Evolutionary conservation across 1,140 invertebrate genomes (phyloP).

Genomic region (Eupeodes corollae): DNA sequence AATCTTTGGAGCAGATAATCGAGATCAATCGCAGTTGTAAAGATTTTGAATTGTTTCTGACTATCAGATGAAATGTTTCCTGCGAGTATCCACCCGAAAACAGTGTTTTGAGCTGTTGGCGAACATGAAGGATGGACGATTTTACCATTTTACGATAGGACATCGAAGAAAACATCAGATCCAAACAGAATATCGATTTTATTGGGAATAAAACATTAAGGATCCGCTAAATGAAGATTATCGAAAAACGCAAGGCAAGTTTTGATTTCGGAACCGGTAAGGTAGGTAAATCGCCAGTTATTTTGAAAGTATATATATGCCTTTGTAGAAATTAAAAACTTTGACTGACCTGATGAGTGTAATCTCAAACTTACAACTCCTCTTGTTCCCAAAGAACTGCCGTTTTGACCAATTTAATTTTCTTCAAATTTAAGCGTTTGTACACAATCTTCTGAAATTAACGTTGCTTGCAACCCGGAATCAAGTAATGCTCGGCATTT

Average conservation of each 20-base stretch:
- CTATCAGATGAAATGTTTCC: not conserved
- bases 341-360: too few species aligned
- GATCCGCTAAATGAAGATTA: constrained; percentile 1
- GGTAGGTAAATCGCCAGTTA: too few species aligned
- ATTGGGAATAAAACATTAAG: not conserved
- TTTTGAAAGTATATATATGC: too few species aligned
- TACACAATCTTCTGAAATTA: constrained; percentile 3
- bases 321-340: too few species aligned
- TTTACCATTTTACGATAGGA: not conserved
- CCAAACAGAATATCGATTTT: constrained; percentile 2
- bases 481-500: not conserved
- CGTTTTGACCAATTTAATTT: not conserved
- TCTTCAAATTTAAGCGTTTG: not conserved
- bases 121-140: not conserved
- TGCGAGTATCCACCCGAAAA: constrained; percentile 2
- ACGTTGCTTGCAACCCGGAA: not conserved
- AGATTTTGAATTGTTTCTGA: too few species aligned
- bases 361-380: too few species aligned
- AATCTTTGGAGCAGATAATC: too few species aligned
- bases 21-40: too few species aligned
- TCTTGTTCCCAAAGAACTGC: not conserved
- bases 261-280: too few species aligned
- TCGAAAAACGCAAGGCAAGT: not conserved
- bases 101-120: not conserved
- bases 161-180: not conserved